A percentile compares a stretch with the other conserved stretches of the same genome.
Conservation (phyloP, 1,140 invertebrate genomes). For the Zaprionus lachaisei region DNA sequence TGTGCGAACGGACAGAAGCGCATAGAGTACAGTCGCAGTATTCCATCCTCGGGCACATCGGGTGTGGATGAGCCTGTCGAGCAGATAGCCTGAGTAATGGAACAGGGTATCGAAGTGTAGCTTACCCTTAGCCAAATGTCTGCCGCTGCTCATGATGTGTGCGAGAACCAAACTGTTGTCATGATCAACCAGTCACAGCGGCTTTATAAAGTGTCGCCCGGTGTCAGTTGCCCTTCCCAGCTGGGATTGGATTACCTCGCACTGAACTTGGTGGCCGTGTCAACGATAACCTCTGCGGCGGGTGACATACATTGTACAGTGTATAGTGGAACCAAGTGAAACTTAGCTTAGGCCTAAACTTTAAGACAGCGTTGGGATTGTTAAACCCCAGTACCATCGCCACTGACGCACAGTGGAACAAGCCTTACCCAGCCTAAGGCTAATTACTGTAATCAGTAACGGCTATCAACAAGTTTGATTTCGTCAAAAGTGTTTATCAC, state of each 20-base stretch:
- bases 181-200: neutral
- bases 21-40: slow-evolving; percentile 94
- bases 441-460: neutral
- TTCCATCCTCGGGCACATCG: slow-evolving; percentile 87
- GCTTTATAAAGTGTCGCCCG: slow-evolving; percentile 49
- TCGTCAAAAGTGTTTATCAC: neutral
- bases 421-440: neutral
- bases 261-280: slow-evolving; percentile 57
- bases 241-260: slow-evolving; percentile 41
- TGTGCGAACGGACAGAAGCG: slow-evolving; percentile 96
- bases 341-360: no score
- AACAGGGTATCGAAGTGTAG: neutral
- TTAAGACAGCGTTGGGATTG: no score
- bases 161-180: slow-evolving; percentile 59
- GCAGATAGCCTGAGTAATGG: neutral
- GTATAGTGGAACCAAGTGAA: neutral
- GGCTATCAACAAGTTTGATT: neutral
- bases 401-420: neutral
- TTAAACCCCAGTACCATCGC: no score
- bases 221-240: slow-evolving; percentile 46
- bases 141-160: slow-evolving; percentile 72
- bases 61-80: slow-evolving; percentile 87
- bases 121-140: slow-evolving; percentile 71
- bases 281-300: slow-evolving; percentile 56
- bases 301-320: slow-evolving; percentile 41